Evolutionary conservation across 2,797 vertebrate species (phyloP), one percentile per base, ranked within the genome.

Genomic region (Tachyglossus aculeatus): DNA sequence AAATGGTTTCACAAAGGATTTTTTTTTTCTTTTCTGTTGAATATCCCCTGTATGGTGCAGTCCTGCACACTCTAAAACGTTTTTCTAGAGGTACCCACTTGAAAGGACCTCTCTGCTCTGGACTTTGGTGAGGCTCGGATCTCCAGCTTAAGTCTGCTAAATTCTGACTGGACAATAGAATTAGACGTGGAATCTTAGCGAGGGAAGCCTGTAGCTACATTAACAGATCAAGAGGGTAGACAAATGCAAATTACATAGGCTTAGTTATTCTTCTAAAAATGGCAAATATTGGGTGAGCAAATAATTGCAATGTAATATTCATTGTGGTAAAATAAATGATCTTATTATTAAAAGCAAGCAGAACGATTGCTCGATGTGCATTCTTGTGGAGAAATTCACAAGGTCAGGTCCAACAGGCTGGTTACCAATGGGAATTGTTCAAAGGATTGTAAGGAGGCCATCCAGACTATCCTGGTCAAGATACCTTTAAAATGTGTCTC

Each of bases 41-140:
- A 78, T 68, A 72, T 55, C 58, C 53, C 62, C 67, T 67, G 24
- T 50, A 51, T 57, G 58, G 63, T 81, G 74, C 70, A 90, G 56
- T 74, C 87, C 82, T 83, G 71, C 71, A 81, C 67, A 73, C 43
- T 85, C 88, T 86, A 81, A 74, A 77, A 66, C 47, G 53, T 74
- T 58, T 80, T 83, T 80, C 50, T 64, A 53, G 84, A 57, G 71
- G 85, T 51, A 61, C 33, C 69, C 52, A 43, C 78, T 85, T 85
- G 86, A 90, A 91, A 91, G 51, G 43, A 19, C 54, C 39, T 81
- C 67, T 77, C 78, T 78, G 73, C 70, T 70, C 78, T 48, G 9
- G 66, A 74, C 32, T 62, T 56, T 52, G 56, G 58, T 72, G 73
- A 61, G 78, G 37, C 54, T 67, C 62, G 56, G 74, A 80, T 74